Percentiles rank a stretch among this genome's conserved stretches.
These are phyloP conservation scores for Stegastes partitus DNA, from an alignment of 2,113 vertebrate genomes.

Conservation along the genomic window DNA sequence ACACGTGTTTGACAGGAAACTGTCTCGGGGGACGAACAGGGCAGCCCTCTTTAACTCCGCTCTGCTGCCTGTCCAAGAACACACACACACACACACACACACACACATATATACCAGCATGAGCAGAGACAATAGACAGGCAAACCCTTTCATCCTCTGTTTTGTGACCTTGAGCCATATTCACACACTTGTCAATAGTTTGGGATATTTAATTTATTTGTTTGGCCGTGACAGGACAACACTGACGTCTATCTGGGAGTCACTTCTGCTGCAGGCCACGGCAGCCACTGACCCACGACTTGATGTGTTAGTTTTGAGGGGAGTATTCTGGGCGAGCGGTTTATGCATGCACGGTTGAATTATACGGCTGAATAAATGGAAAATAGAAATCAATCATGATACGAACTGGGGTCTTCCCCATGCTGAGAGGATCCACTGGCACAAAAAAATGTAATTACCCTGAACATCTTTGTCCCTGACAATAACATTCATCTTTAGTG, in stretches of 20 bases:
- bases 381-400: neutral
- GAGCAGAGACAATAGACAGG: neutral
- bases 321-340: constrained; percentile 6
- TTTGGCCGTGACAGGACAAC: neutral
- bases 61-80: constrained; percentile 36
- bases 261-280: constrained; percentile 9
- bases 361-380: neutral
- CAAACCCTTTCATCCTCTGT: neutral
- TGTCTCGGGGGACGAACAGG: constrained; percentile 37
- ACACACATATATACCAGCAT: neutral
- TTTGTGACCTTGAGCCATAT: neutral
- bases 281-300: constrained; percentile 24
- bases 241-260: neutral
- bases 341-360: neutral
- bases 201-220: neutral
- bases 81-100: constrained; percentile 15
- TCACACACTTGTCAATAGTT: constrained; percentile 5
- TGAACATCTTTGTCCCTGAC: neutral
- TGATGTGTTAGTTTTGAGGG: constrained; percentile 5
- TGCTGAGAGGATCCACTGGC: neutral
- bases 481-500: neutral
- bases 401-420: neutral
- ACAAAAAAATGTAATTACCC: neutral
- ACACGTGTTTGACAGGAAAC: constrained; percentile 62
- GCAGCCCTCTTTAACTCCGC: constrained; percentile 43